Evolutionary conservation across 2,113 vertebrate species (phyloP).

Genomic region (Ammodytes marinus): DNA sequence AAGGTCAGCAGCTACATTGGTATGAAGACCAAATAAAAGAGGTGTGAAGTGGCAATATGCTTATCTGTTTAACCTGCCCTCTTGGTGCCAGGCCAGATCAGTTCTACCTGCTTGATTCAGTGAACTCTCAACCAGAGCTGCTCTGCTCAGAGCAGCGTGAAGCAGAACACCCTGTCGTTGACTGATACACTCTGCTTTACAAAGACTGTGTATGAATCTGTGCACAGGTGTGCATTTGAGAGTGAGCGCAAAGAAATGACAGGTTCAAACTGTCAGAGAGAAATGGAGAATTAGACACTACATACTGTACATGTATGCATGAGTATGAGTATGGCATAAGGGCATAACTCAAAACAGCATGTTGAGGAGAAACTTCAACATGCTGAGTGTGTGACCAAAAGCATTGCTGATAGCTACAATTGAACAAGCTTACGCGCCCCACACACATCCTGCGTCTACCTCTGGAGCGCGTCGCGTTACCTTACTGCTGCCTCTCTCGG

Average conservation of each 20-base stretch:
- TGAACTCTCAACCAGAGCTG: constrained; percentile 69
- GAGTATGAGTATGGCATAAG: not conserved
- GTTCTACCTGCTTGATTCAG: constrained; percentile 70
- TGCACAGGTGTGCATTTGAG: constrained; percentile 20
- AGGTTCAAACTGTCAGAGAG: constrained; percentile 13
- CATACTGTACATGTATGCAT: not conserved
- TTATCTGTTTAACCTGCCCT: constrained; percentile 44
- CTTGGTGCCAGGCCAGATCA: constrained; percentile 66
- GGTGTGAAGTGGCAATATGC: not conserved
- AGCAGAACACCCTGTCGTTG: constrained; percentile 55
- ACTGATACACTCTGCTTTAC: constrained; percentile 38
- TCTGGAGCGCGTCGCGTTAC: no score
- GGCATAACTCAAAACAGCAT: not conserved
- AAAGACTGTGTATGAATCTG: constrained; percentile 7
- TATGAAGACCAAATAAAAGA: no score
- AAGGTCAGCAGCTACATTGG: no score
- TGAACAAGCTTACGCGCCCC: constrained; percentile 6
- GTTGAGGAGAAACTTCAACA: not conserved
- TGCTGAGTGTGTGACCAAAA: not conserved
- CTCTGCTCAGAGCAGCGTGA: constrained; percentile 61
- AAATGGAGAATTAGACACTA: not conserved
- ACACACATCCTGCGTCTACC: no score
- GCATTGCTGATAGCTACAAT: not conserved
- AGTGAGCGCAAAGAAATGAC: constrained; percentile 3
- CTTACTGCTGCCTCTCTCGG: no score